Percentiles rank a stretch among this genome's conserved stretches.
phyloP scores from a whole-genome alignment of 1,140 invertebrate species.

The Apis florea region DNA sequence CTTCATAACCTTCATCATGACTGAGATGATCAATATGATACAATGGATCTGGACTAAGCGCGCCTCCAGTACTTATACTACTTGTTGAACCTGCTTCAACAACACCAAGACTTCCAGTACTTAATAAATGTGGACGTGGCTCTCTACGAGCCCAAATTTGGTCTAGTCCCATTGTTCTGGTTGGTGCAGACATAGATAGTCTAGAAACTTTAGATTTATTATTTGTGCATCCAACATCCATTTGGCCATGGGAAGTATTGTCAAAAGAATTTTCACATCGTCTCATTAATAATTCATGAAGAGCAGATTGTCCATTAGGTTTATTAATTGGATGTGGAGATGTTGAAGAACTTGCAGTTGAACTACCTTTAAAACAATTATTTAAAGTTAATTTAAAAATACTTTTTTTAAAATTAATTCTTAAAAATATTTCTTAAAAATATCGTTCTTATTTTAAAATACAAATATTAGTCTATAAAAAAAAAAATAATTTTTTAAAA shows the following conservation, averaged over 20 bases:
- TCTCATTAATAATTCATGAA: conserved; percentile 86
- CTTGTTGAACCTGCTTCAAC: conserved; percentile 93
- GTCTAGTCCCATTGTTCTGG: conserved; percentile 86
- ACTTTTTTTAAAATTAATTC: not conserved
- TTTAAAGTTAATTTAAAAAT: not conserved
- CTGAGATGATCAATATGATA: conserved; percentile 88
- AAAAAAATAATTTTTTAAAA: not conserved
- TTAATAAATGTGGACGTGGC: conserved; percentile 90
- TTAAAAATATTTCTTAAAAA: not conserved
- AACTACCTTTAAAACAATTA: conserved; percentile 69
- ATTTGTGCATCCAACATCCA: conserved; percentile 73
- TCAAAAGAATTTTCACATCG: conserved; percentile 79
- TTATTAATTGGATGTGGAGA: conserved; percentile 72
- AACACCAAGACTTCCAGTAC: conserved; percentile 87
- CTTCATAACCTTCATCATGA: conserved; percentile 88
- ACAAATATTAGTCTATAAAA: not conserved
- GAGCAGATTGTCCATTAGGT: conserved; percentile 76
- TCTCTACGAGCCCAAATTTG: conserved; percentile 92
- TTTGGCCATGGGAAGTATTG: conserved; percentile 72
- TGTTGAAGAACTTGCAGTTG: conserved; percentile 77
- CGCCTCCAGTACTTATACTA: conserved; percentile 90
- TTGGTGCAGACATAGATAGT: conserved; percentile 91
- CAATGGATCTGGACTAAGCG: conserved; percentile 87
- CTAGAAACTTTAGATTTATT: conserved; percentile 82
- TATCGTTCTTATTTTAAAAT: not conserved